A percentile compares a stretch with the other conserved stretches of the same genome.
Evolutionary conservation across 1,140 invertebrate species (phyloP).

Genomic region (Metopolophium dirhodum): DNA sequence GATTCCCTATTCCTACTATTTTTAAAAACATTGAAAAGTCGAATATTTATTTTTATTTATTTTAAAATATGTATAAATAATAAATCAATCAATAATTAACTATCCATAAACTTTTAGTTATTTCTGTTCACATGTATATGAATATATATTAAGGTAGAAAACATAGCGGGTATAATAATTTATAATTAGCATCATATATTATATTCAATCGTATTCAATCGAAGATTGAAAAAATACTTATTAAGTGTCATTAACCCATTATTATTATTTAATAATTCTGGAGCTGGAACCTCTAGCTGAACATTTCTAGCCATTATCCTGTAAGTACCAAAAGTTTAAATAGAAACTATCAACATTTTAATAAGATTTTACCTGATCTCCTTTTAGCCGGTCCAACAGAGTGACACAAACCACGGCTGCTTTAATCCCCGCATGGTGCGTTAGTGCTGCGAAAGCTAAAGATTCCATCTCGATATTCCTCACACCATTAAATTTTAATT

Average conservation of each 20-base stretch:
- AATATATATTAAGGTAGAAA: background rate
- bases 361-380: constrained; percentile 81
- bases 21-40: background rate
- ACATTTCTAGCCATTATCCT: too few relatives aligned
- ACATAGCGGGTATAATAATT: too few relatives aligned
- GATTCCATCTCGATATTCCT: constrained; percentile 99
- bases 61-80: background rate
- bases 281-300: too few relatives aligned
- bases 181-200: too few relatives aligned
- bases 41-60: too few relatives aligned
- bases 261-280: too few relatives aligned
- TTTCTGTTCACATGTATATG: background rate
- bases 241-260: too few relatives aligned
- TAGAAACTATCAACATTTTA: background rate
- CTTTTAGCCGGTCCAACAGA: constrained; percentile 89
- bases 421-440: constrained; percentile 91
- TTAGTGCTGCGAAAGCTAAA: constrained; percentile 89
- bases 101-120: background rate
- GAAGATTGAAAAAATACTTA: too few relatives aligned
- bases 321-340: background rate
- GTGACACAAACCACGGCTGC: constrained; percentile 93
- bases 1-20: background rate
- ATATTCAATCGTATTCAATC: too few relatives aligned
- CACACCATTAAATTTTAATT: constrained; percentile 79
- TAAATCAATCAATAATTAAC: background rate